Conservation (phyloP, 2,113 vertebrate genomes). For the Antechinus flavipes region DNA sequence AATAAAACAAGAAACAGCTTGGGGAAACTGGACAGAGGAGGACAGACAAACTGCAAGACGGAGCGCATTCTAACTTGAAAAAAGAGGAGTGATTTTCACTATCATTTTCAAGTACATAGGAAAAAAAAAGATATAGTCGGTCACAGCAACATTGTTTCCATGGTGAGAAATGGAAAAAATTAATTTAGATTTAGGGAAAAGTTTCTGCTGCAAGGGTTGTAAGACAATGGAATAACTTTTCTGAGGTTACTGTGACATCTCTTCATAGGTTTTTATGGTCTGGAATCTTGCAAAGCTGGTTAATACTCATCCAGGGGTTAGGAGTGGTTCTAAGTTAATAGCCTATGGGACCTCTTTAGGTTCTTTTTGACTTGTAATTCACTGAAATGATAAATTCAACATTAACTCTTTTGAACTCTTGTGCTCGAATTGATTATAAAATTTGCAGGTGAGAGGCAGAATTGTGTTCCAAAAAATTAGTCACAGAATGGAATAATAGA, state of each 20-base stretch:
- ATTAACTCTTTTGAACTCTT: slow-evolving; percentile 19
- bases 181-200: slow-evolving; percentile 24
- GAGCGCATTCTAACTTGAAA: not conserved
- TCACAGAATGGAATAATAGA: not conserved
- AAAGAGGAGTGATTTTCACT: not conserved
- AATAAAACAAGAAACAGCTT: not conserved
- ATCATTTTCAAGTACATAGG: slow-evolving; percentile 9
- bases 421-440: not conserved
- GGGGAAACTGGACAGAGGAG: not conserved
- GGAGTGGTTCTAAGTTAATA: not conserved
- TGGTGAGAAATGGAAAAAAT: slow-evolving; percentile 20
- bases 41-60: not conserved
- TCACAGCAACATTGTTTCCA: slow-evolving; percentile 1
- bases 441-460: not conserved
- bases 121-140: not conserved
- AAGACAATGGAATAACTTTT: slow-evolving; percentile 16
- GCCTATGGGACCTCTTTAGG: not conserved
- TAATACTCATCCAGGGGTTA: not conserved
- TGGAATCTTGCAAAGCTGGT: not conserved
- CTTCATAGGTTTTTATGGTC: not conserved
- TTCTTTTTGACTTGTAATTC: not conserved
- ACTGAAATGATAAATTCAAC: slow-evolving; percentile 54
- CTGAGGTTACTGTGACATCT: not conserved
- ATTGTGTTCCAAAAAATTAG: not conserved
- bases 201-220: slow-evolving; percentile 30